Base-by-base conservation (phyloP, 2,113 vertebrate species). In the Callionymus lyra region DNA sequence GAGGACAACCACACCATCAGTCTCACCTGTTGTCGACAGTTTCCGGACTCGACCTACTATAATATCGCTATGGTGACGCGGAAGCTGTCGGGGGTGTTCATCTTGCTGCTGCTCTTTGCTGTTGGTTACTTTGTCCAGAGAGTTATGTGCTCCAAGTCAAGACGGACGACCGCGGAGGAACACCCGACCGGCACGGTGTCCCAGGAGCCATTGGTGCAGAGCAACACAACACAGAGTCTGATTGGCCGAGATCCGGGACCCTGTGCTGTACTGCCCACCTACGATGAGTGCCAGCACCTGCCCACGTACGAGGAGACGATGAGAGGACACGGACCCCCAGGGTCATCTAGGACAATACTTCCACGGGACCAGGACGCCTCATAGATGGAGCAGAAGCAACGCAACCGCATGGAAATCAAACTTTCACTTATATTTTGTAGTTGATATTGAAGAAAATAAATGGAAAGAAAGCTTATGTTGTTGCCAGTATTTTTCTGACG, bases 231-330 rank as follows among this genome's bases (percentile, higher is more conserved):
- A 52, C 77, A 72, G 32, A 66, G 68, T 40, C 48, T 64, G 15
- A 42, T 38, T 4, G 50, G 57, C 17, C 34, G 51, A 0, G 21
- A 27, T 27, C 4, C 21, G 21, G 61, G 52, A 1, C 43, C 79
- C 0, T 51, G 63, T 1, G 50, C 46, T 39, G 75, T 82, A 41
- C 73, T 92, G 58, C 90, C 90, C 46, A 78, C 86, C 33, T 94
- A 94, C 51, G 89, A 94, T 1, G 81, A 90, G 47, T 88, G 90
- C 66, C 90, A 88, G 65, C 72, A 85, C 10, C 69, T 93, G 49
- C 91, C 90, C 14, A 91, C 87, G 34, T 93, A 94, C 31, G 90
- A 93, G 33, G 90, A 93, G 46, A 88, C 88, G 1, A 67, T 90
- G 21, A 27, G 21, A 70, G 59, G 78, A 43, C 74, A 56, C 1